Conservation (phyloP, 1,140 invertebrate genomes). For the Physella acuta region DNA sequence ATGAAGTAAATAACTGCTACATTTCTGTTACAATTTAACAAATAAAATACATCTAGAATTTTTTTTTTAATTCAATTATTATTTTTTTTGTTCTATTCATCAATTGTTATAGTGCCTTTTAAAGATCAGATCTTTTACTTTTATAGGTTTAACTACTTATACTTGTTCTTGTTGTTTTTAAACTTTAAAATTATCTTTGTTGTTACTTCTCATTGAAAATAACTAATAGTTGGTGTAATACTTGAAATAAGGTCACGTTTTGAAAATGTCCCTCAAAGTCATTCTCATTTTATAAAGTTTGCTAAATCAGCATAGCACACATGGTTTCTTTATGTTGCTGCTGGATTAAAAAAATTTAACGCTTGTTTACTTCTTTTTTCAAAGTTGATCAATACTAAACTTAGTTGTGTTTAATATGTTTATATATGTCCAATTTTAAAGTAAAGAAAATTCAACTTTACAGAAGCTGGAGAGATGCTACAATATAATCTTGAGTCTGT, state of each 20-base stretch:
- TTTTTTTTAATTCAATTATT: background rate
- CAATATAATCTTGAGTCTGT: conserved; percentile 73
- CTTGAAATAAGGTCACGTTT: no score
- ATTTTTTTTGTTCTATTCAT: background rate
- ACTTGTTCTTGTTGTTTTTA: background rate
- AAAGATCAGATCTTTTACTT: background rate
- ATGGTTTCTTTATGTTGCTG: no score
- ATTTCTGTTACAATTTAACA: background rate
- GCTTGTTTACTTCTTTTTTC: no score
- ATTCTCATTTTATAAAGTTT: no score
- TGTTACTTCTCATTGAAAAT: no score
- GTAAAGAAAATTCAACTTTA: background rate
- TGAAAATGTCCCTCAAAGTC: no score
- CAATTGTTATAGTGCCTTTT: background rate
- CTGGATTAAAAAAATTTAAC: no score
- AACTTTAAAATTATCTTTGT: background rate
- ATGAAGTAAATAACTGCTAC: conserved; percentile 69
- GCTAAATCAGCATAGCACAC: no score
- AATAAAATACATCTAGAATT: no score
- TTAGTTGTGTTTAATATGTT: conserved; percentile 1
- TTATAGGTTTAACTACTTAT: background rate
- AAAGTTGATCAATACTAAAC: background rate
- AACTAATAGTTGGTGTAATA: no score
- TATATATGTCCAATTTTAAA: background rate
- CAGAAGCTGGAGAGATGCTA: conserved; percentile 89